These are phyloP conservation scores for Phortica variegata DNA, from an alignment of 1,140 invertebrate genomes.

Conservation along the genomic window DNA sequence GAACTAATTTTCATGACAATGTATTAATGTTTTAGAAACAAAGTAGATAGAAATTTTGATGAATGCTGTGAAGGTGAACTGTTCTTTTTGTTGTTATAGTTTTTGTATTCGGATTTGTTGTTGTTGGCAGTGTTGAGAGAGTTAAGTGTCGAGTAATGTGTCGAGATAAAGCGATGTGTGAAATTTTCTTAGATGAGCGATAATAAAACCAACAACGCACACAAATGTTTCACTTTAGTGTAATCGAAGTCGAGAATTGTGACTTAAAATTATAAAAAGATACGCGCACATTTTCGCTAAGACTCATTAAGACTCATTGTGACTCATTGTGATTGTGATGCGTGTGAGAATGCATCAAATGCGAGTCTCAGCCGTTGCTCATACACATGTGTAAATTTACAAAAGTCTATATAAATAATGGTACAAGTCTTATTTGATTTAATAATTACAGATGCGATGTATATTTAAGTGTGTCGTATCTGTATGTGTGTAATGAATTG, in stretches of 20 bases:
- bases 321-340: neutral
- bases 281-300: neutral
- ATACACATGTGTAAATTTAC: constrained; percentile 14
- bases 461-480: too few relatives aligned
- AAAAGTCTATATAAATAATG: constrained; percentile 29
- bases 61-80: neutral
- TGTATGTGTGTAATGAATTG: too few relatives aligned
- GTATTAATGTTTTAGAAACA: neutral
- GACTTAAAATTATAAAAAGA: neutral
- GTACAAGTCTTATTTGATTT: too few relatives aligned
- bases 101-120: neutral
- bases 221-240: neutral
- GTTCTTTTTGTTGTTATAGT: neutral
- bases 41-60: neutral
- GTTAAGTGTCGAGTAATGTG: too few relatives aligned
- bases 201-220: neutral
- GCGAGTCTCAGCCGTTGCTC: constrained; percentile 5
- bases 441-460: too few relatives aligned
- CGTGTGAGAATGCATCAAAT: neutral
- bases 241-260: neutral
- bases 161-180: neutral
- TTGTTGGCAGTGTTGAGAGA: constrained; percentile 21
- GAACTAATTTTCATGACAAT: constrained; percentile 5
- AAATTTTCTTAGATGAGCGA: neutral
- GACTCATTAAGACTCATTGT: constrained; percentile 1